phyloP scores from a whole-genome alignment of 2,113 vertebrate species.

The Lathamus discolor region DNA sequence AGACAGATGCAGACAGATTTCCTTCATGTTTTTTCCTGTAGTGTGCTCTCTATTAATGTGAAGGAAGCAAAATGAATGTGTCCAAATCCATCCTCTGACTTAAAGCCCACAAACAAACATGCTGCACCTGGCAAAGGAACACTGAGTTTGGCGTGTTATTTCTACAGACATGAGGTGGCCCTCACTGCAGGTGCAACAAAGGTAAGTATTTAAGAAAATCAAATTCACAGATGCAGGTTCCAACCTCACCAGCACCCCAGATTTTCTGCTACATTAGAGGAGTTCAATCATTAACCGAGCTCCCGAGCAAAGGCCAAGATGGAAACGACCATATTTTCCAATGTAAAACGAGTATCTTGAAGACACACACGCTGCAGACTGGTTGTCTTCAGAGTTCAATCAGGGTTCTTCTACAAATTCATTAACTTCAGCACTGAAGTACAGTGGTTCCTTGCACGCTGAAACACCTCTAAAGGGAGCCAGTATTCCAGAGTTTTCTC shows the following conservation, averaged over 20 bases:
- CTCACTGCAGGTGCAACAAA: neutral
- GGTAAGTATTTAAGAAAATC: neutral
- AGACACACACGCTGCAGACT: neutral
- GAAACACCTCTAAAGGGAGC: neutral
- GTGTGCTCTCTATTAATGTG: neutral
- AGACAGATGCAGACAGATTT: neutral
- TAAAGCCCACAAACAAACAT: neutral
- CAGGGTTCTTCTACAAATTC: neutral
- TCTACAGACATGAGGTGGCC: neutral
- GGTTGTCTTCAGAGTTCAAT: neutral
- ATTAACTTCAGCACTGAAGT: neutral
- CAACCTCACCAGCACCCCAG: neutral
- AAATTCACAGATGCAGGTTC: neutral
- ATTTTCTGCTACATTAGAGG: neutral
- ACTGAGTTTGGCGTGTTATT: neutral
- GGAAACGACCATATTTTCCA: neutral
- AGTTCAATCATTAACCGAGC: neutral
- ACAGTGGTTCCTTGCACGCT: accelerated
- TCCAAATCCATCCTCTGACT: neutral
- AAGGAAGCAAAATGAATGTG: accelerated
- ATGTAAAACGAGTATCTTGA: neutral
- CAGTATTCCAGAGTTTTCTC: neutral
- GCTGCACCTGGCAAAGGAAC: neutral
- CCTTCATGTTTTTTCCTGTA: neutral
- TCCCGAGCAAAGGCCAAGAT: neutral